A percentile compares a stretch with the other conserved stretches of the same genome.
Conservation (phyloP, 2,113 vertebrate species). For the Cheilinus undulatus region DNA sequence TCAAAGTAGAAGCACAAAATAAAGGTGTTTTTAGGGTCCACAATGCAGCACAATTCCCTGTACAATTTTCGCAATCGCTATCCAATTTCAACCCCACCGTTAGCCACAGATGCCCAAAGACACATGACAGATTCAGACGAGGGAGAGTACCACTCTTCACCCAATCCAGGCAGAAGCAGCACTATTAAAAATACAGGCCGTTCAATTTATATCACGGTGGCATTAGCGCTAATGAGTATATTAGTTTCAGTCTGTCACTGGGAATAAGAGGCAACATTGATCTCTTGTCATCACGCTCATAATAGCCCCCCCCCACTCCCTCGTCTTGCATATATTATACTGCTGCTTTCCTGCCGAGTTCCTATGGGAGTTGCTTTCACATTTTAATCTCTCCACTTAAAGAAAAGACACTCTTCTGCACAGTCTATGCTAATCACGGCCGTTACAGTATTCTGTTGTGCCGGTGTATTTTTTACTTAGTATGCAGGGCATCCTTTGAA, state of each 20-base stretch:
- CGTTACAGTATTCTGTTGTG: conserved; percentile 14
- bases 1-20: conserved; percentile 10
- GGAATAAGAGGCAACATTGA: conserved; percentile 73
- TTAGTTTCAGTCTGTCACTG: conserved; percentile 73
- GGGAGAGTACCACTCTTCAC: conserved; percentile 31
- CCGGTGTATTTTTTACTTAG: conserved; percentile 46
- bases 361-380: conserved; percentile 61
- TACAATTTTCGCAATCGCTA: conserved; percentile 33
- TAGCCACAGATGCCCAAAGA: conserved; percentile 25
- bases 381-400: conserved; percentile 66
- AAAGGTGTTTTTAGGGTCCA: conserved; percentile 27
- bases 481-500: conserved; percentile 37
- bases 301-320: conserved; percentile 34
- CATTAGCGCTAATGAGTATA: conserved; percentile 76
- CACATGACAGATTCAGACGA: conserved; percentile 38
- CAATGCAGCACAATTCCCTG: conserved; percentile 28
- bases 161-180: conserved; percentile 37
- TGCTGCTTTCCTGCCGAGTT: conserved; percentile 9
- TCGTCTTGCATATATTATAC: conserved; percentile 48
- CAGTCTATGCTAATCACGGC: conserved; percentile 51
- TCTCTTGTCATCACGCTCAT: conserved; percentile 68
- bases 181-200: conserved; percentile 54
- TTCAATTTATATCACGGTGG: conserved; percentile 53
- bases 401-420: conserved; percentile 31
- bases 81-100: conserved; percentile 35